Conservation (phyloP, 2,113 vertebrate genomes). For the Charadrius vociferus region DNA sequence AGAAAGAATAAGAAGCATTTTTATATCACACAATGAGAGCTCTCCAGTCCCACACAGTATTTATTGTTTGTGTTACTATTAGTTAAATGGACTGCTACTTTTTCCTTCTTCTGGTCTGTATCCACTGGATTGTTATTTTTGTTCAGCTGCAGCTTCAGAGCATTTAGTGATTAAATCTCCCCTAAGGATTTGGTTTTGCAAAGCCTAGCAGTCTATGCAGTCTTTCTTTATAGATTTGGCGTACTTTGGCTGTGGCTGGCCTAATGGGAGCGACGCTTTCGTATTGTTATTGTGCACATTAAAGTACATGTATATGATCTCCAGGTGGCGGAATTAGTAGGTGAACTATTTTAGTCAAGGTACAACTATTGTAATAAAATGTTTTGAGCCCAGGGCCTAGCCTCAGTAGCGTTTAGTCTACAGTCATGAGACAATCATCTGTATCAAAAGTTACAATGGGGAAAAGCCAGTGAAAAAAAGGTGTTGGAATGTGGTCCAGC, state of each 20-base stretch:
- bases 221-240: background rate
- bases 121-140: conserved; percentile 7
- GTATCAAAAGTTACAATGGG: background rate
- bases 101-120: conserved; percentile 12
- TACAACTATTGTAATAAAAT: background rate
- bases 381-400: background rate
- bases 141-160: background rate
- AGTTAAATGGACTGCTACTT: conserved; percentile 23
- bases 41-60: background rate
- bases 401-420: background rate
- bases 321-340: background rate
- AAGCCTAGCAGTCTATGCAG: background rate
- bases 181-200: conserved; percentile 7
- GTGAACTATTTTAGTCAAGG: background rate
- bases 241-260: background rate
- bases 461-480: background rate
- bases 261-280: background rate
- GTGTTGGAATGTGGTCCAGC: background rate
- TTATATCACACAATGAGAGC: background rate
- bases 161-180: background rate
- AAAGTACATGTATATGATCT: background rate
- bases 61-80: conserved; percentile 17
- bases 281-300: background rate
- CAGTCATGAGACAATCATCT: background rate
- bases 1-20: conserved; percentile 29